Conservation (phyloP, 2,113 vertebrate species). For the Prionailurus viverrinus region DNA sequence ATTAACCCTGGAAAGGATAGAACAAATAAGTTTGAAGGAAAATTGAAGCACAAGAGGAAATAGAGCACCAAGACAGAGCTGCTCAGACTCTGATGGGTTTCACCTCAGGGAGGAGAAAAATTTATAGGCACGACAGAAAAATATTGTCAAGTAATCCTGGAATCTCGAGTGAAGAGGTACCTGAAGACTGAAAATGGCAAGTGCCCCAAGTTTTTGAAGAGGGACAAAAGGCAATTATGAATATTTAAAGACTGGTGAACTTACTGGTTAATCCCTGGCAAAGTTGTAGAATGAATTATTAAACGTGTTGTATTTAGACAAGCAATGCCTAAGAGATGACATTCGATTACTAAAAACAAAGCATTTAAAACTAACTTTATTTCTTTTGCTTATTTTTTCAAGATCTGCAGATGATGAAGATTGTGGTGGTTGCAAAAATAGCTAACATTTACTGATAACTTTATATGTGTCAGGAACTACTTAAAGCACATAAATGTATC, state of each 20-base stretch:
- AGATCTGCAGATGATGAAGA: background rate
- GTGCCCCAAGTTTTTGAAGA: conserved; percentile 27
- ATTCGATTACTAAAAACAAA: conserved; percentile 4
- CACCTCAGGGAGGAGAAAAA: background rate
- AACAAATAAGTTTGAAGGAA: background rate
- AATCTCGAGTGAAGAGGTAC: background rate
- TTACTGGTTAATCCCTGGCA: background rate
- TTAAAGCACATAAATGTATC: background rate
- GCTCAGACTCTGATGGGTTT: background rate
- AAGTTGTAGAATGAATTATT: background rate
- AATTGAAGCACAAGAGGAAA: background rate
- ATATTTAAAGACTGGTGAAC: conserved; percentile 17
- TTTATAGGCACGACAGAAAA: background rate
- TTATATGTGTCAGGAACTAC: background rate
- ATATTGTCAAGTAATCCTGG: background rate
- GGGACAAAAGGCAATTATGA: background rate
- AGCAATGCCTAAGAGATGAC: background rate
- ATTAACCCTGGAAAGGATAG: background rate
- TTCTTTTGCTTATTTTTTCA: conserved; percentile 20
- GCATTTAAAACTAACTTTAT: background rate
- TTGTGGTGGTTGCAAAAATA: background rate
- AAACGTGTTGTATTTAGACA: background rate
- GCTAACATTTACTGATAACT: background rate
- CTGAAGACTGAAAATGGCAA: background rate
- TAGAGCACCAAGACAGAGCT: background rate